Percentiles rank a stretch among this genome's conserved stretches.
Evolutionary conservation across 2,113 vertebrate species (phyloP).

Genomic region (Heterocephalus glaber): DNA sequence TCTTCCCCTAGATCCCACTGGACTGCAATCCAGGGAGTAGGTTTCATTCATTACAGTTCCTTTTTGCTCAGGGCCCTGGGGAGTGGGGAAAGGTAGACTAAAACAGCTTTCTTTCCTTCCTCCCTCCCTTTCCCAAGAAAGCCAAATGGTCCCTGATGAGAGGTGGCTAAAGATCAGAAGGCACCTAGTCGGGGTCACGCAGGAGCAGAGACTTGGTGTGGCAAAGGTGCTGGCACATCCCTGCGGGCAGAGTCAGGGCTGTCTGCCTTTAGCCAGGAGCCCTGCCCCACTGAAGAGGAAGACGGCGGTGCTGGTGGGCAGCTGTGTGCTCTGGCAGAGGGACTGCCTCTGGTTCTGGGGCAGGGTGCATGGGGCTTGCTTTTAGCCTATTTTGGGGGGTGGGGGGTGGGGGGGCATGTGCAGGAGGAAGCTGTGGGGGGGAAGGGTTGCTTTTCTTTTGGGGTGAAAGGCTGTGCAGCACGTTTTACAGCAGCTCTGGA

Average conservation of each 20-base stretch:
- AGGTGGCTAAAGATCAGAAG: background rate
- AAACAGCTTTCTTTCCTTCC: background rate
- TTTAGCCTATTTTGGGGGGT: slow-evolving; percentile 69
- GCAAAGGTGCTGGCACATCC: background rate
- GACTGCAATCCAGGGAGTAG: background rate
- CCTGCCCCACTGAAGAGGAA: background rate
- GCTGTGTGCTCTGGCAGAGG: slow-evolving; percentile 26
- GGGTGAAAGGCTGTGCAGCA: slow-evolving; percentile 77
- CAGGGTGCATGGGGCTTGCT: slow-evolving; percentile 79
- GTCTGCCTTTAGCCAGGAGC: background rate
- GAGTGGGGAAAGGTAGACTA: background rate
- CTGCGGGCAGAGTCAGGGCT: background rate
- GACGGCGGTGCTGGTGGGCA: slow-evolving; percentile 13
- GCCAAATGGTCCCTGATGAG: slow-evolving; percentile 21
- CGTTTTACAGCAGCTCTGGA: slow-evolving; percentile 74
- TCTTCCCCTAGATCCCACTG: background rate
- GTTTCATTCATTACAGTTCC: background rate
- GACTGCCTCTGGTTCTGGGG: slow-evolving; percentile 67
- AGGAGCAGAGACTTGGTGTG: background rate
- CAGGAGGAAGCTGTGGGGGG: slow-evolving; percentile 68
- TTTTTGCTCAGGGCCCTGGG: slow-evolving; percentile 59
- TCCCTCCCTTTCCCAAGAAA: slow-evolving; percentile 15
- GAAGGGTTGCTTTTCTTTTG: slow-evolving; percentile 71
- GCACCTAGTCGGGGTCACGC: background rate
- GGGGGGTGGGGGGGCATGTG: slow-evolving; percentile 76